Conservation (phyloP, 1,140 invertebrate genomes). For the Campoletis sonorensis region DNA sequence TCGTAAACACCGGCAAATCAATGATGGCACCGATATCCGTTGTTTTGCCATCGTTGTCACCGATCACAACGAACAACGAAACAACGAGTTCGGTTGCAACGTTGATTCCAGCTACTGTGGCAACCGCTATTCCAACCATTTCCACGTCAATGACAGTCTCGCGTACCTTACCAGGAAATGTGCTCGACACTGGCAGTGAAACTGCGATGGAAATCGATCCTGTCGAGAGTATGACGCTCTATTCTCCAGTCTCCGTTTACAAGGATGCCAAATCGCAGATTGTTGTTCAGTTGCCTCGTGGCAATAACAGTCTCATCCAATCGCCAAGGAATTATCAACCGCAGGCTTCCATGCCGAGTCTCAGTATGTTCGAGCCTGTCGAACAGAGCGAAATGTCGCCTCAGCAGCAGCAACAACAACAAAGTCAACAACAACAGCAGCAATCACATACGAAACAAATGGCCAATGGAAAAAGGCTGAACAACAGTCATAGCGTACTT, state of each 20-base stretch:
- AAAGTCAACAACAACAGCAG: conserved; percentile 31
- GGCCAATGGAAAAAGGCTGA: conserved; percentile 68
- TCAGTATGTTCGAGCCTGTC: conserved; percentile 62
- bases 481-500: conserved; percentile 57
- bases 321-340: conserved; percentile 58
- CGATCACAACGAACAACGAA: conserved; percentile 58
- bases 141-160: no score
- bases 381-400: conserved; percentile 23
- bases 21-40: conserved; percentile 68
- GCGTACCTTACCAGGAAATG: no score
- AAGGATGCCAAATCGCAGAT: conserved; percentile 66
- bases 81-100: conserved; percentile 54
- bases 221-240: conserved; percentile 59
- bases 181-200: no score
- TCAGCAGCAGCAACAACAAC: conserved; percentile 46
- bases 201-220: conserved; percentile 63
- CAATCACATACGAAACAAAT: conserved; percentile 58
- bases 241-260: conserved; percentile 61
- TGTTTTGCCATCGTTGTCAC: conserved; percentile 70
- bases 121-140: conserved; percentile 42
- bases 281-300: no score
- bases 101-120: conserved; percentile 53
- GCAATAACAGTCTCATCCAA: conserved; percentile 56
- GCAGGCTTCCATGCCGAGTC: conserved; percentile 60
- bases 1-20: no score